Conservation (phyloP, 2,888 invertebrate species). For the Caenorhabditis sp. region DNA sequence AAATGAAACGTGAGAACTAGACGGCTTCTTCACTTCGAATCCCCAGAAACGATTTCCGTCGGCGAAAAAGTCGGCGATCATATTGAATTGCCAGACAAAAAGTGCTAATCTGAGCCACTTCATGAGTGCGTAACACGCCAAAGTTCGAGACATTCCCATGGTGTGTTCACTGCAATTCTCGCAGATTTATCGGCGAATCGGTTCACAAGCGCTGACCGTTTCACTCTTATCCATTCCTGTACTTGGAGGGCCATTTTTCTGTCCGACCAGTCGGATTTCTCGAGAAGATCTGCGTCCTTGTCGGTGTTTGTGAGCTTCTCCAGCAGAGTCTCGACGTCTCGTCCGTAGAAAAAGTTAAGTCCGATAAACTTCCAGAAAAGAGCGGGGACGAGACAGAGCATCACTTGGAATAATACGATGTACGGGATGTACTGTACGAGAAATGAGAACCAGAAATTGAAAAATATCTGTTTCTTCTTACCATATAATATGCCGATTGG, state of each 20-base stretch:
- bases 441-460: background rate
- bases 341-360: constrained; percentile 10
- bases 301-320: background rate
- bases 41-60: constrained; percentile 49
- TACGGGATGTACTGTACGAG: constrained; percentile 25
- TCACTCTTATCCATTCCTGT: constrained; percentile 8
- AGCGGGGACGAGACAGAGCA: constrained; percentile 8
- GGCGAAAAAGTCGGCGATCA: constrained; percentile 38
- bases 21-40: constrained; percentile 21
- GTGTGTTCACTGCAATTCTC: background rate
- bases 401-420: background rate
- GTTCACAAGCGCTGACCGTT: background rate
- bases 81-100: constrained; percentile 41
- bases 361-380: constrained; percentile 49
- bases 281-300: background rate
- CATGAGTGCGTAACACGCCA: constrained; percentile 18
- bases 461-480: too few relatives aligned
- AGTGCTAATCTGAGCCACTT: constrained; percentile 38
- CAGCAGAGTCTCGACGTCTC: constrained; percentile 2
- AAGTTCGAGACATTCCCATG: constrained; percentile 11
- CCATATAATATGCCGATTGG: constrained; percentile 27
- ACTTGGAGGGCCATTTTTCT: constrained; percentile 1
- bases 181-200: background rate
- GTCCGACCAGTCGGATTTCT: background rate
- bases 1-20: background rate